A percentile compares a stretch with the other conserved stretches of the same genome.
phyloP scores from a whole-genome alignment of 2,113 vertebrate genomes.

The cattle (Bos taurus) region ARS-UCD2.0 NC_037328.1:133254501-133255000 shows the following conservation, averaged over 20 bases:
- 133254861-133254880: background rate
- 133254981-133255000: too few relatives aligned
- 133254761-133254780: slow-evolving; percentile 20
- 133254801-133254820: background rate
- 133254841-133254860: background rate
- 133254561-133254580: background rate
- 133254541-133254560: background rate
- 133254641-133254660: background rate
- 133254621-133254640: background rate
- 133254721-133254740: background rate
- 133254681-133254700: slow-evolving; percentile 27
- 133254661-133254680: background rate
- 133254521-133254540: slow-evolving; percentile 19
- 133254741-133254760: slow-evolving; percentile 34
- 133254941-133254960: too few relatives aligned
- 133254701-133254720: background rate
- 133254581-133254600: background rate
- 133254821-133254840: slow-evolving; percentile 13
- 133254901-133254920: slow-evolving; percentile 1
- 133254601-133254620: background rate
- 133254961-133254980: too few relatives aligned
- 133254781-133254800: slow-evolving; percentile 19
- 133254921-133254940: too few relatives aligned
- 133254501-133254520: background rate
- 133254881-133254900: background rate